Evolutionary conservation across 2,797 vertebrate genomes (phyloP), one percentile per base, ranked within the genome.

Genomic region (Muraenolepis orangiensis): DNA sequence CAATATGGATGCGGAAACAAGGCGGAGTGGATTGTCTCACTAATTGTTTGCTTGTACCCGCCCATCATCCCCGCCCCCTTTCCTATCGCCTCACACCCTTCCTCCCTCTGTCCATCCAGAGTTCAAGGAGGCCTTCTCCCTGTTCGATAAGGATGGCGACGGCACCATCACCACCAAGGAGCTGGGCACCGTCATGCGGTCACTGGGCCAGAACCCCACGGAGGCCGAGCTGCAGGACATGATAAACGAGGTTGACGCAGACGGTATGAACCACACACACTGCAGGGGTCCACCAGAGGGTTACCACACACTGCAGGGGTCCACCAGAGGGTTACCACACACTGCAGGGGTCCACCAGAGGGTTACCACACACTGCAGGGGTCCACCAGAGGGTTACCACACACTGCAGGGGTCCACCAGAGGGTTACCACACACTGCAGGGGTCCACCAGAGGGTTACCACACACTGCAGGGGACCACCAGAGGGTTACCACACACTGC

Each of bases 161-260:
- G 98, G 98, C 72, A 99, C 97, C 90, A 99, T 99, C 92, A 99
- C 97, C 86, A 99, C 98, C 32, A 99, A 99, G 94, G 98, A 99
- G 84, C 92, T 99, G 85, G 98, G 97, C 73, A 99, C 98, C 1
- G 98, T 99, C 84, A 99, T 99, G 97, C 94, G 98, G 88, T 99
- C 98, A 78, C 87, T 99, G 86, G 98, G 97, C 79, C 96, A 99
- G 91, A 98, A 99, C 93, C 97, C 97, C 34, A 98, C 97, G 72
- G 97, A 98, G 90, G 97, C 97, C 0, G 97, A 99, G 76, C 92
- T 99, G 78, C 97, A 98, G 94, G 98, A 98, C 85, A 98, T 99
- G 97, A 99, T 99, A 88, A 99, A 98, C 30, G 97, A 99, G 87
- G 98, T 99, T 88, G 98, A 99, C 30, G 97, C 97, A 51, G 97